Evolutionary conservation across 2,113 vertebrate genomes (phyloP), one percentile per base, ranked within the genome.

Genomic region (Australoheros scitulus): DNA sequence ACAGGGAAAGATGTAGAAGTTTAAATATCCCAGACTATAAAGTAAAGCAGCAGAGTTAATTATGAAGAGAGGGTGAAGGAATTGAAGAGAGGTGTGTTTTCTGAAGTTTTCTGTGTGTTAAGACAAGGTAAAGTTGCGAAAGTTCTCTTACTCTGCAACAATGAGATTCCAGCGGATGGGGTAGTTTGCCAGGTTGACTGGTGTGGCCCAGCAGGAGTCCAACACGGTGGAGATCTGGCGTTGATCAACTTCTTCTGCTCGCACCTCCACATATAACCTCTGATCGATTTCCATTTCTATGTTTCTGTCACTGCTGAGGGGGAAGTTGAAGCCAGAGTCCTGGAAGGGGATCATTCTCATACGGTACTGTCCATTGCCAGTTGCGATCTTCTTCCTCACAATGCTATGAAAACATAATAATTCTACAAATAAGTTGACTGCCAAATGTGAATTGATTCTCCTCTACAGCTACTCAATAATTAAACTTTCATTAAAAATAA

Each of bases 161-260:
- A 96, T 89, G 64, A 96, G 94, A 79, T 94, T 82, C 94, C 94
- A 94, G 70, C 52, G 89, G 61, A 92, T 52, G 17, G 61, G 60
- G 74, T 86, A 72, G 6, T 11, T 81, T 1, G 86, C 57, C 1
- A 82, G 6, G 3, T 89, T 91, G 32, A 87, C 56, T 1, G 95
- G 93, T 0, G 94, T 95, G 10, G 94, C 94, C 95, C 95, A 95
- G 41, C 95, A 96, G 1, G 84, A 87, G 22, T 93, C 91, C 57
- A 95, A 5, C 50, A 94, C 41, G 3, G 83, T 79, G 59, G 93
- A 80, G 36, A 95, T 84, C 74, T 91, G 94, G 2, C n/a, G 38
- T 14, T 38, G 32, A 79, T 96, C 94, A 2, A 94, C 82, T 64
- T 92, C 94, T 6, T 76, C 88, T 26, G 92, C 77, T 20, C 17